phyloP scores from a whole-genome alignment of 2,888 invertebrate species.

The Phyto melanocephala region DNA sequence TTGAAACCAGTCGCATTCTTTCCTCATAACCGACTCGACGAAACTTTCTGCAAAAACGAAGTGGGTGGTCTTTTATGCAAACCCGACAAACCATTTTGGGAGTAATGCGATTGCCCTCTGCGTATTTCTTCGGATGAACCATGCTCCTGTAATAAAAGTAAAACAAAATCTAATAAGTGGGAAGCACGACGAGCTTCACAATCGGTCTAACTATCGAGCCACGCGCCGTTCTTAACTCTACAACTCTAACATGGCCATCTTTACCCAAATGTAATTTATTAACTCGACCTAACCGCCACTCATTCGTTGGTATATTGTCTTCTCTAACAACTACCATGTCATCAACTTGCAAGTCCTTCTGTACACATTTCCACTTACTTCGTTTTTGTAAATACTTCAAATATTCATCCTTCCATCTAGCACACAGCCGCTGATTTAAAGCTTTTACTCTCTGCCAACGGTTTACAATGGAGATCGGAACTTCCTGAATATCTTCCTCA shows the following conservation, averaged over 20 bases:
- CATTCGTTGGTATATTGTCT: too few relatives aligned
- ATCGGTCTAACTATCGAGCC: too few relatives aligned
- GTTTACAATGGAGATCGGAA: constrained; percentile 11
- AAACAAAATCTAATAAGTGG: background rate
- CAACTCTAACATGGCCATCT: too few relatives aligned
- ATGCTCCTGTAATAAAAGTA: background rate
- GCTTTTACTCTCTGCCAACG: constrained; percentile 43
- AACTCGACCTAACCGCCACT: too few relatives aligned
- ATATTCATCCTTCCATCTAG: constrained; percentile 15
- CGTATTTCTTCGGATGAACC: background rate
- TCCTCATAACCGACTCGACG: too few relatives aligned
- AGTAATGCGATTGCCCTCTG: background rate
- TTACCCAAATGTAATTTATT: too few relatives aligned
- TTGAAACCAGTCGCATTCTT: too few relatives aligned
- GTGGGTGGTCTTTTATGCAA: background rate
- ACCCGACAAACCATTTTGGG: background rate
- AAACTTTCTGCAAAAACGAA: too few relatives aligned
- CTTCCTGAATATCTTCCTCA: constrained; percentile 22
- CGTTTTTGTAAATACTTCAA: constrained; percentile 19
- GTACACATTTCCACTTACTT: constrained; percentile 13
- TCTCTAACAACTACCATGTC: background rate
- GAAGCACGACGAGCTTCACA: constrained; percentile 14
- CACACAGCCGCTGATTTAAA: constrained; percentile 32
- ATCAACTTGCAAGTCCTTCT: background rate
- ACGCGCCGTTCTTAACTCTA: too few relatives aligned